These are phyloP conservation scores for Drosophila sulfurigaster DNA, from an alignment of 1,140 invertebrate species.

Conservation along the genomic window DNA sequence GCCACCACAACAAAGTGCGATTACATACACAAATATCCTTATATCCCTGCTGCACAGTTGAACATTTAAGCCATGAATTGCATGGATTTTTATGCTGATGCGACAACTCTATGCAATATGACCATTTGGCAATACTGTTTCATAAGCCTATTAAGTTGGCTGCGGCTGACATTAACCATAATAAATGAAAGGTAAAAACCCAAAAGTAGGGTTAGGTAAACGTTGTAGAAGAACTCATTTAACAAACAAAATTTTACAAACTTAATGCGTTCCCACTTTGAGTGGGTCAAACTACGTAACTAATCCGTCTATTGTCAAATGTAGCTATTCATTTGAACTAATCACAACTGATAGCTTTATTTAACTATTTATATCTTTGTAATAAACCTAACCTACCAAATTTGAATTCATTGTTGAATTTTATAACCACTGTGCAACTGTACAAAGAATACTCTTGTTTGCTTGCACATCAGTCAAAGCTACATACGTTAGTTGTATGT, in stretches of 20 bases:
- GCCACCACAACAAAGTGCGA: slow-evolving; percentile 44
- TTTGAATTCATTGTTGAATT: too few relatives aligned
- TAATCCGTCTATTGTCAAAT: too few relatives aligned
- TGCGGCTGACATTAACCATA: background rate
- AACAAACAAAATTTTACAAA: too few relatives aligned
- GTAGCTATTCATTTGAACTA: too few relatives aligned
- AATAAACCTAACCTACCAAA: too few relatives aligned
- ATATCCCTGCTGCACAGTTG: background rate
- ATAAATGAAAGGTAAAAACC: too few relatives aligned
- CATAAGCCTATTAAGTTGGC: background rate
- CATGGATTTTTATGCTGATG: background rate
- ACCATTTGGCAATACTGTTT: slow-evolving; percentile 2
- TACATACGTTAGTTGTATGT: background rate
- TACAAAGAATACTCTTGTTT: background rate
- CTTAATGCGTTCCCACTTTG: too few relatives aligned
- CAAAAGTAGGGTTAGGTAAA: too few relatives aligned
- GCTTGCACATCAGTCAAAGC: background rate
- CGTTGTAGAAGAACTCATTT: too few relatives aligned
- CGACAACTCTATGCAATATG: background rate
- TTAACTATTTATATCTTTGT: too few relatives aligned
- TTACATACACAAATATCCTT: slow-evolving; percentile 35
- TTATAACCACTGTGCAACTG: background rate
- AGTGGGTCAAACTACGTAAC: too few relatives aligned
- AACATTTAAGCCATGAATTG: background rate
- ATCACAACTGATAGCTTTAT: too few relatives aligned